Evolutionary conservation across 2,113 vertebrate species (phyloP).

Genomic region (Sus scrofa): T2T-Sscrofa CM000818.6:46698501-46699000

Average conservation of each 20-base stretch:
- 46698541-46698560: too few relatives aligned
- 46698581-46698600: too few relatives aligned
- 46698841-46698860: neutral
- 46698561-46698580: too few relatives aligned
- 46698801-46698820: too few relatives aligned
- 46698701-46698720: neutral
- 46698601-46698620: too few relatives aligned
- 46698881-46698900: neutral
- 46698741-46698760: neutral
- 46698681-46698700: neutral
- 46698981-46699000: neutral
- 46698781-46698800: neutral
- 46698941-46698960: neutral
- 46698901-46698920: neutral
- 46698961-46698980: neutral
- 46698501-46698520: too few relatives aligned
- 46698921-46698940: neutral
- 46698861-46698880: neutral
- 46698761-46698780: neutral
- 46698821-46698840: neutral
- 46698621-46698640: neutral
- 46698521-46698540: too few relatives aligned
- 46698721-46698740: neutral
- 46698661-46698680: neutral
- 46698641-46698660: neutral